Conservation (phyloP, 2,888 invertebrate genomes). For the Eremobia ochroleuca region DNA sequence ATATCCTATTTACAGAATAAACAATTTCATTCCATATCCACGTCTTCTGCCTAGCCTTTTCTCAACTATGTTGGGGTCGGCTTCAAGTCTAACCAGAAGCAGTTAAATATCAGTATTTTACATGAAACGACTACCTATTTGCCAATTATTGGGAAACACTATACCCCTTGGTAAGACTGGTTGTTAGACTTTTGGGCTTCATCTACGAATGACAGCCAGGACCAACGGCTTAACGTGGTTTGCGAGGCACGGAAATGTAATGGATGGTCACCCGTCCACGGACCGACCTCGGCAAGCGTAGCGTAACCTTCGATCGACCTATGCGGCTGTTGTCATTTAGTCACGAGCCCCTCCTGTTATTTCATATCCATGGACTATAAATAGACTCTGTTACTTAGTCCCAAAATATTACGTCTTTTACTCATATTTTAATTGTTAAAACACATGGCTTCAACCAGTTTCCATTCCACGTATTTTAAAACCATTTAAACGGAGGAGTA, state of each 20-base stretch:
- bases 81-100: not conserved
- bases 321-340: not conserved
- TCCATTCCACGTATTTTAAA: constrained; percentile 54
- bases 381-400: not conserved
- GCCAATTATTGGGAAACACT: not conserved
- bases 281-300: not conserved
- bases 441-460: constrained; percentile 23
- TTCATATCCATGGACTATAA: not conserved
- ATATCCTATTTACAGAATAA: too few relatives aligned
- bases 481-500: constrained; percentile 37
- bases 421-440: constrained; percentile 24
- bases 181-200: not conserved
- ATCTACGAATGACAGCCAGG: not conserved
- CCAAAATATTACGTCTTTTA: not conserved
- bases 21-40: not conserved
- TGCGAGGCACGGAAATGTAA: not conserved
- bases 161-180: not conserved
- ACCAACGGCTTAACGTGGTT: not conserved
- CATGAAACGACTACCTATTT: not conserved
- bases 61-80: not conserved
- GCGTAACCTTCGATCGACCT: not conserved
- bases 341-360: not conserved
- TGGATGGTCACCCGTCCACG: not conserved
- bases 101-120: not conserved
- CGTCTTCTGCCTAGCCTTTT: not conserved